Conservation (phyloP, 2,113 vertebrate genomes). For the Zootoca vivipara region DNA sequence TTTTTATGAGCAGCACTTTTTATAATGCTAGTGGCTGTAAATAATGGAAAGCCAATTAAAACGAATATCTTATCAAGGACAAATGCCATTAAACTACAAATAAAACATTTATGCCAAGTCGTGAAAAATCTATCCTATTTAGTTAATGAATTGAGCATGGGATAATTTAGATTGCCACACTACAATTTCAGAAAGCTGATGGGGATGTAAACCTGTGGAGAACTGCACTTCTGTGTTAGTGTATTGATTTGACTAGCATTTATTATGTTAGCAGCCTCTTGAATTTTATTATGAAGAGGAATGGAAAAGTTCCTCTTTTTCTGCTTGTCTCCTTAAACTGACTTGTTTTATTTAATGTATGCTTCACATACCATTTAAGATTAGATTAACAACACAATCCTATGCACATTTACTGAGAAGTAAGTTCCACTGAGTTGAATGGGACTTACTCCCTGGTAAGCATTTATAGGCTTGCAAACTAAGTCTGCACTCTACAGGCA, state of each 20-base stretch:
- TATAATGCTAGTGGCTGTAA: not conserved
- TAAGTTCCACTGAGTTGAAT: not conserved
- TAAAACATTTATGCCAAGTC: slow-evolving; percentile 19
- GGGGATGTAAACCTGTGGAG: slow-evolving; percentile 21
- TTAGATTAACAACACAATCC: not conserved
- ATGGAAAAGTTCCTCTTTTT: not conserved
- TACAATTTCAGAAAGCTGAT: slow-evolving; percentile 27
- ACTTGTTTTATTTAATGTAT: slow-evolving; percentile 1
- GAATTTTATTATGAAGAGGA: not conserved
- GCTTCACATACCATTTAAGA: not conserved
- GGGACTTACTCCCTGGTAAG: not conserved
- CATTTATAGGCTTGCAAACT: not conserved
- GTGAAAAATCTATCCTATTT: slow-evolving; percentile 24
- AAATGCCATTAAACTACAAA: slow-evolving; percentile 23
- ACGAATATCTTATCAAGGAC: slow-evolving; percentile 21
- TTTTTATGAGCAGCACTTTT: slow-evolving; percentile 5
- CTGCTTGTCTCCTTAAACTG: not conserved
- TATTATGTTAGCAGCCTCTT: not conserved
- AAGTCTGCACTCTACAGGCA: not conserved
- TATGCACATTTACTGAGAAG: not conserved
- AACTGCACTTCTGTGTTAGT: slow-evolving; percentile 2
- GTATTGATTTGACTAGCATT: slow-evolving; percentile 13
- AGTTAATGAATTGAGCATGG: slow-evolving; percentile 30
- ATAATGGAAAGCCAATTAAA: not conserved
- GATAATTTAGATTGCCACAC: slow-evolving; percentile 9